These are phyloP conservation scores for Lutjanus erythropterus DNA, from an alignment of 2,113 vertebrate species.

Conservation along the genomic window DNA sequence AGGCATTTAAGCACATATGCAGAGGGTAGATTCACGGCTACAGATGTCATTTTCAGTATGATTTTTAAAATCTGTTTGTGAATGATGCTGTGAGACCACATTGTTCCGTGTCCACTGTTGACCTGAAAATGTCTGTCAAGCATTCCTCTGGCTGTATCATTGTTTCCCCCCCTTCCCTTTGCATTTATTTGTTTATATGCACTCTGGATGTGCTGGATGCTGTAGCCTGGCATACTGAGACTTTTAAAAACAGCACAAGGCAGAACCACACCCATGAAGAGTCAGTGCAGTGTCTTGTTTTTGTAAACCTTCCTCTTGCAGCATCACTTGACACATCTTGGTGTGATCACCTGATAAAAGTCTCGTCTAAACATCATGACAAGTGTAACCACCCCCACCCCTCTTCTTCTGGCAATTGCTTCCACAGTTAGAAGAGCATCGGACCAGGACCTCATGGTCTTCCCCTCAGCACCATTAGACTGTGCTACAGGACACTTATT, in stretches of 20 bases:
- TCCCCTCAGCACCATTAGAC: too few species aligned
- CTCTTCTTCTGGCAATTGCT: too few species aligned
- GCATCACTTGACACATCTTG: slow-evolving; percentile 38
- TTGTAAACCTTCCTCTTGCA: slow-evolving; percentile 20
- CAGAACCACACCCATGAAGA: slow-evolving; percentile 29
- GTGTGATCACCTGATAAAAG: slow-evolving; percentile 51
- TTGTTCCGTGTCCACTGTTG: slow-evolving; percentile 45
- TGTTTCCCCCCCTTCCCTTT: slow-evolving; percentile 8
- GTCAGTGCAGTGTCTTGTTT: neutral
- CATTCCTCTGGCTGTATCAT: slow-evolving; percentile 31
- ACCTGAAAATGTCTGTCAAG: slow-evolving; percentile 58
- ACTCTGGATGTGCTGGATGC: slow-evolving; percentile 25
- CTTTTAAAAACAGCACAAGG: slow-evolving; percentile 29
- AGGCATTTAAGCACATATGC: neutral
- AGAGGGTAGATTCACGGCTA: neutral
- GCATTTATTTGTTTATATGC: slow-evolving; percentile 32
- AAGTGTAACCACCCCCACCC: too few species aligned
- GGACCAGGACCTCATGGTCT: too few species aligned
- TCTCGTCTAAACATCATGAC: slow-evolving; percentile 14
- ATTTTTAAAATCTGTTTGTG: slow-evolving; percentile 30
- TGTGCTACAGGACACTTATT: too few species aligned
- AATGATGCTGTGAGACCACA: slow-evolving; percentile 25
- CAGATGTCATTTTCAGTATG: slow-evolving; percentile 16
- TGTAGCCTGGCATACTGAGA: slow-evolving; percentile 13
- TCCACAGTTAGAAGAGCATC: too few species aligned